A percentile compares a stretch with the other conserved stretches of the same genome.
Conservation (phyloP, 2,797 vertebrate genomes). For the Peromyscus aztecus region DNA sequence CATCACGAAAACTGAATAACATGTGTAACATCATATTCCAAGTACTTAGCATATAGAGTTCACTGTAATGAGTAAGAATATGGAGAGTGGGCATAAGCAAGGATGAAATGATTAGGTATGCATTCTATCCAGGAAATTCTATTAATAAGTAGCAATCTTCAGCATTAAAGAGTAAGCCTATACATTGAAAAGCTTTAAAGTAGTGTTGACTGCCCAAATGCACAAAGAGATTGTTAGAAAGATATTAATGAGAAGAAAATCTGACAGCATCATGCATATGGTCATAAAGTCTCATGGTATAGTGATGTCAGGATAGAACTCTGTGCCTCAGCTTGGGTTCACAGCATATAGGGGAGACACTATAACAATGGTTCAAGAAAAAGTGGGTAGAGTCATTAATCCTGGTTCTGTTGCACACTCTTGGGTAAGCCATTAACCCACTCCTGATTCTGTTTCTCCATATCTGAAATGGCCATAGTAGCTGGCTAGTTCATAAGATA, state of each 20-base stretch:
- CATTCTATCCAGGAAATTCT: neutral
- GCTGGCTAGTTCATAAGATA: neutral
- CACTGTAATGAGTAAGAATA: neutral
- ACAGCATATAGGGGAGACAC: neutral
- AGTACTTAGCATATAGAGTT: neutral
- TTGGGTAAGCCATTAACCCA: neutral
- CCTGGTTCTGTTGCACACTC: neutral
- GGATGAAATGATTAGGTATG: neutral
- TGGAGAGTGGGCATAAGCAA: neutral
- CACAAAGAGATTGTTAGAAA: neutral
- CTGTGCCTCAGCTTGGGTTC: neutral
- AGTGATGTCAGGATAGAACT: neutral
- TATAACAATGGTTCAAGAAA: neutral
- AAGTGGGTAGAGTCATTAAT: neutral
- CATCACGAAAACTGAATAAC: neutral
- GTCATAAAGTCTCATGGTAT: neutral
- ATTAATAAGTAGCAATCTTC: neutral
- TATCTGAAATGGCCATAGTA: neutral
- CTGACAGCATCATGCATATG: neutral
- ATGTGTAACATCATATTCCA: neutral
- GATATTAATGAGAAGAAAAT: conserved; percentile 31
- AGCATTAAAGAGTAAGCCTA: neutral
- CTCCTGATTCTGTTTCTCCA: neutral
- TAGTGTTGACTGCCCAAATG: neutral
- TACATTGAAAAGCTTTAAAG: neutral